Base-by-base conservation (phyloP, 2,113 vertebrate genomes). In the Abramis brama region DNA sequence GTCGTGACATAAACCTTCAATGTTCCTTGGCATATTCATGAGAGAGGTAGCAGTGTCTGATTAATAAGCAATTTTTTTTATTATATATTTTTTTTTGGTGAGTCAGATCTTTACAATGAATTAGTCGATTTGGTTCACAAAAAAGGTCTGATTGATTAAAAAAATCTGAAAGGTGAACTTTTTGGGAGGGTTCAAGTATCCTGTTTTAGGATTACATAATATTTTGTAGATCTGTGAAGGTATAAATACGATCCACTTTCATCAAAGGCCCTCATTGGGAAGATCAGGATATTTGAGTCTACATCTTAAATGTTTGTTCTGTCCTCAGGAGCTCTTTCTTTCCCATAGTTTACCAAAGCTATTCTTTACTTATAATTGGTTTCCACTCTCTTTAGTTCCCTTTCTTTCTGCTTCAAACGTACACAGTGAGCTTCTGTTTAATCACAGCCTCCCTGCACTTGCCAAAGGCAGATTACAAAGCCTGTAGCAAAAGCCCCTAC, bases 391-490 rank as follows among this genome's bases (percentile, higher is more conserved):
- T 79, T n/a, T 39, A 79, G 21, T 19, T 50, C 33, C 45, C 17
- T 66, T 17, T 71, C 27, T 70, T 71, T 39, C 6, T 21, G 11
- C 36, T 82, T 73, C 12, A 83, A 30, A 39, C 39, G 21, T 83
- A 23, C 68, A 73, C 50, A 39, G 45, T 39, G 4, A 59, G 82
- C 33, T 19, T 73, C 21, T 73, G 68, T 83, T 83, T 57, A 83
- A 83, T 73, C 50, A 74, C 30, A 36, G 80, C 45, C 55, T 33
- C 17, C 19, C 27, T 55, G 62, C 9, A 36, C 19, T 70, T 55
- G 80, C 80, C 43, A 70, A 70, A 55, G 45, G 62, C 80, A 66
- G 62, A 70, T 82, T 82, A 66, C 62, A 82, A 64, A 64, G 60
- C 79, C 79, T 68, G 62, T 68, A 43, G 79, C 79, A 68, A 82